These are phyloP conservation scores for Chaetophractus vellerosus DNA, from an alignment of 2,797 vertebrate genomes.

Conservation along the genomic window DNA sequence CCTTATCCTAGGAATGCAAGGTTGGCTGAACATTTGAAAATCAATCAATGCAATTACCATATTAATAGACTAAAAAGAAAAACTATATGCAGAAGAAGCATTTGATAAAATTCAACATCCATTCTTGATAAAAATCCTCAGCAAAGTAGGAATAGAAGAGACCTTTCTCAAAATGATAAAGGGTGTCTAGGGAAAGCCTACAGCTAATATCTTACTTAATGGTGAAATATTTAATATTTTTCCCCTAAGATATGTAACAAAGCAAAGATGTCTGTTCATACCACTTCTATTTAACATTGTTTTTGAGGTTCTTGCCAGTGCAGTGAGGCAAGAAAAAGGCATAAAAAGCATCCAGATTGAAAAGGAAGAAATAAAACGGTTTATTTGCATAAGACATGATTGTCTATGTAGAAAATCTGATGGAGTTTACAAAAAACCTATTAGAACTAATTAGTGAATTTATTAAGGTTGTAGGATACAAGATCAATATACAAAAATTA, in stretches of 20 bases:
- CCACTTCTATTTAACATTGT: not conserved
- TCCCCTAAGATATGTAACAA: not conserved
- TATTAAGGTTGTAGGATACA: constrained; percentile 32
- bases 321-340: constrained; percentile 55
- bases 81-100: not conserved
- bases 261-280: not conserved
- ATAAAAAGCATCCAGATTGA: not conserved
- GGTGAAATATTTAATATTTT: not conserved
- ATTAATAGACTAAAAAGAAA: constrained; percentile 35
- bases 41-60: not conserved
- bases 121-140: constrained; percentile 45
- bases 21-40: constrained; percentile 39
- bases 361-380: constrained; percentile 57
- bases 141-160: constrained; percentile 9
- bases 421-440: not conserved
- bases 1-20: too few relatives aligned
- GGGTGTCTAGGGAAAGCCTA: constrained; percentile 15
- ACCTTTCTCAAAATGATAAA: not conserved
- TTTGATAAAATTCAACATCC: constrained; percentile 14
- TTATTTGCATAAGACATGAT: constrained; percentile 30
- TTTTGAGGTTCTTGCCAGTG: not conserved
- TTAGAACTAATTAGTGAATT: constrained; percentile 22
- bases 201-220: not conserved
- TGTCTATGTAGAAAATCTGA: constrained; percentile 40
- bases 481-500: constrained; percentile 1